These are phyloP conservation scores for Eristalis intricaria DNA, from an alignment of 2,888 invertebrate species.

Conservation along the genomic window DNA sequence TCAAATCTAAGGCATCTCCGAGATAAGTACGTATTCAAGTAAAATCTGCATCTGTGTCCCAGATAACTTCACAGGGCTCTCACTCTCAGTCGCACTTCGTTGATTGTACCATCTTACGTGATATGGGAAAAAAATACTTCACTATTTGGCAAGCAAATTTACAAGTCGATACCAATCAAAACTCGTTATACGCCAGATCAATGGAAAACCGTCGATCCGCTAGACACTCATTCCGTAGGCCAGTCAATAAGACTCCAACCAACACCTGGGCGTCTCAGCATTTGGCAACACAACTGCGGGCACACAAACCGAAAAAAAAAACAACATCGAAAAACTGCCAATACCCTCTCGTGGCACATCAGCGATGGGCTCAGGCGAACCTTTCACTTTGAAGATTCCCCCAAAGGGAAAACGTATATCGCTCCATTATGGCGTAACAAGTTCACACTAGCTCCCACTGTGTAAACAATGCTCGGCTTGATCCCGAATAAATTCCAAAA, in stretches of 20 bases:
- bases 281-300: neutral
- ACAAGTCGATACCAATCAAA: neutral
- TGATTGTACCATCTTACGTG: neutral
- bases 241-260: neutral
- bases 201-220: neutral
- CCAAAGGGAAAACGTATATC: neutral
- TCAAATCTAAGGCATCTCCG: no score
- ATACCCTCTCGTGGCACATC: neutral
- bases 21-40: no score
- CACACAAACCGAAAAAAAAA: neutral
- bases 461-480: neutral
- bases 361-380: neutral
- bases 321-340: neutral
- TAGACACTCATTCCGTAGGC: neutral
- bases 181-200: neutral
- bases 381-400: constrained; percentile 1
- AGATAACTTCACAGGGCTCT: neutral
- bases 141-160: neutral
- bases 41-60: neutral
- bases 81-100: neutral
- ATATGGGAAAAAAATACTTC: neutral
- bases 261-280: neutral
- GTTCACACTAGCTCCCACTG: neutral
- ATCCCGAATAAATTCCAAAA: neutral
- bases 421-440: neutral